These are phyloP conservation scores for Euproctis similis DNA, from an alignment of 2,888 invertebrate species.

Conservation along the genomic window DNA sequence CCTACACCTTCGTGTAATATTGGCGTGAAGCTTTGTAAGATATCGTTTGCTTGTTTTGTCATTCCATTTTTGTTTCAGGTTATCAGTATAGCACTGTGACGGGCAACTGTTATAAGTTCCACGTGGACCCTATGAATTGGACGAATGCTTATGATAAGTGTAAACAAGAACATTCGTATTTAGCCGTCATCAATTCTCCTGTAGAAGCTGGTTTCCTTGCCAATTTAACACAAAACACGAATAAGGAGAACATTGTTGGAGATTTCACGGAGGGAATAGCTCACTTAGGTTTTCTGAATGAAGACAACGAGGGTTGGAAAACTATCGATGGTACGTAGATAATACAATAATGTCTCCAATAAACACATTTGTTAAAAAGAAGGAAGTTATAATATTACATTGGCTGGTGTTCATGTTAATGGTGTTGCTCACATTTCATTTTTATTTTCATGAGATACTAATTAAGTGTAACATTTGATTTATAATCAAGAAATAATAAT, in stretches of 20 bases:
- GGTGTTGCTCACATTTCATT: no score
- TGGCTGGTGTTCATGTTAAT: no score
- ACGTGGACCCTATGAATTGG: slow-evolving; percentile 43
- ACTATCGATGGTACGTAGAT: slow-evolving; percentile 47
- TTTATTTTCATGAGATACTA: no score
- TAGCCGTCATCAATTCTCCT: slow-evolving; percentile 44
- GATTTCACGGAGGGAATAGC: slow-evolving; percentile 11
- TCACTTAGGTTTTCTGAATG: slow-evolving; percentile 32
- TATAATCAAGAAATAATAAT: no score
- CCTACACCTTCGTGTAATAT: no score
- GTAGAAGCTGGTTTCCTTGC: slow-evolving; percentile 13
- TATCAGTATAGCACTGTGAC: slow-evolving; percentile 32
- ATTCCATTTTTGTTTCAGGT: slow-evolving; percentile 40
- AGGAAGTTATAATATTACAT: no score
- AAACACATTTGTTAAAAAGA: no score
- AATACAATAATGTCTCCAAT: no score
- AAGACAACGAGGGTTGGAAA: slow-evolving; percentile 29
- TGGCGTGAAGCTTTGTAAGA: no score
- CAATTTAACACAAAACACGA: slow-evolving; percentile 8
- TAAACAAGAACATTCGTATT: slow-evolving; percentile 41
- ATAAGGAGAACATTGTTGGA: no score
- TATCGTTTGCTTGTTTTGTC: no score
- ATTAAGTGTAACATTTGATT: no score
- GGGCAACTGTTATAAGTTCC: slow-evolving; percentile 54
- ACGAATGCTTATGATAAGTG: slow-evolving; percentile 43